Base-by-base conservation (phyloP, 2,888 invertebrate species). In the Arrhopalites spinosus region DNA sequence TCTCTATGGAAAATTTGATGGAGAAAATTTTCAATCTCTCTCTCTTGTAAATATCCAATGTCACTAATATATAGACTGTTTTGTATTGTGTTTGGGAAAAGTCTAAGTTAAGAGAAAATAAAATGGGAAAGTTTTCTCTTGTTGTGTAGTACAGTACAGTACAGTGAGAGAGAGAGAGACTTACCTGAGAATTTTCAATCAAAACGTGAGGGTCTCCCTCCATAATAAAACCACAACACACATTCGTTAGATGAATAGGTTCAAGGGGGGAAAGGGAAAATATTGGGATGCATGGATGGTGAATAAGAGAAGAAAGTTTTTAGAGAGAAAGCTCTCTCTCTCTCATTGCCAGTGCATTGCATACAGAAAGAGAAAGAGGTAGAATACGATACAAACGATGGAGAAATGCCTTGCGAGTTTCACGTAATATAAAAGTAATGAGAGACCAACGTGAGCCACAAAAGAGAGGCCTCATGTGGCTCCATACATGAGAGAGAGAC, bases 401-500 rank as follows among this genome's bases (percentile, higher is more conserved):
- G 3, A 7, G 15, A 3, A 50, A 50, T n/a, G 50, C n/a, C 50
- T 8, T 50, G 61, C 23, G 3, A 13, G 23, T 25, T 27, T 20
- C 25, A 61, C 7, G 63, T 17, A 63, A 63, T 63, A 63, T 27
- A 69, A 72, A 61, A 59, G 72, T 72, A 72, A 73, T 73, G 73
- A 73, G 73, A 73, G 30, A 50, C 47, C 50, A 50, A 50, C 64
- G 47, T 29, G 73, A 64, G 73, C 50, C 23, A 73, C 64, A 73
- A 64, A 36, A 64, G 73, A n/a, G 36, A 73, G 64, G 53, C 64
- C 64, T 29, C 73, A 73, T 73, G 73, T 73, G 73, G 73, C 30
- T 73, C 53, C 47, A 53, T 64, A n/a, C 63, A 63, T 17, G 63
- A 27, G 36, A 36, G 17, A 23, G 20, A 15, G 56, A 23, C 11